phyloP scores from a whole-genome alignment of 2,113 vertebrate species.

The Malaclemys terrapin region DNA sequence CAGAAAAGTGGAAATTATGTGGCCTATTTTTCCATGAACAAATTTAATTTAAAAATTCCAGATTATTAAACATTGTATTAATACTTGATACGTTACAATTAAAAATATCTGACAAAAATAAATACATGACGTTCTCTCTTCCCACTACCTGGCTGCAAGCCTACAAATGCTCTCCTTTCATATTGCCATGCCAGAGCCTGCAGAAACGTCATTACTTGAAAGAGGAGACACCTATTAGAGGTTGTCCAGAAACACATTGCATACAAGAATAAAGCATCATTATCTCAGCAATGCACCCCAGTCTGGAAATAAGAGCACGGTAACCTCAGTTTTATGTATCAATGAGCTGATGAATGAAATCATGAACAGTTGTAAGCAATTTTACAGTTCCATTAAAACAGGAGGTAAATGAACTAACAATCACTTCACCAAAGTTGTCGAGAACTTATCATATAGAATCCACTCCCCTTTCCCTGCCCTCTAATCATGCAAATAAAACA shows the following conservation, averaged over 20 bases:
- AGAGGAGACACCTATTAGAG: not conserved
- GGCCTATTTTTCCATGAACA: too few relatives aligned
- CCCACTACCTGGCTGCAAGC: not conserved
- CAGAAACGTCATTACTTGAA: not conserved
- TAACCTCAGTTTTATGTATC: not conserved
- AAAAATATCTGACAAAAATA: not conserved
- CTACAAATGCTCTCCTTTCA: not conserved
- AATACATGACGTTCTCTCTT: not conserved
- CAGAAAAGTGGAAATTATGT: too few relatives aligned
- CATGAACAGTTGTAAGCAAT: not conserved
- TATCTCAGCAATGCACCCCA: not conserved
- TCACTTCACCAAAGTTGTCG: not conserved
- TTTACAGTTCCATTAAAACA: constrained; percentile 8
- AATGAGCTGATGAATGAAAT: not conserved
- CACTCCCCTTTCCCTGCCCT: not conserved
- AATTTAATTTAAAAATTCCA: too few relatives aligned
- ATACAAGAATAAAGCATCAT: not conserved
- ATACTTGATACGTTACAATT: not conserved
- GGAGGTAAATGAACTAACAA: constrained; percentile 12
- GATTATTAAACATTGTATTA: not conserved
- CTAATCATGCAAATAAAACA: not conserved
- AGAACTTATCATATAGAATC: constrained; percentile 9
- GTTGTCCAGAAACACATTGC: not conserved
- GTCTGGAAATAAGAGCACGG: not conserved
- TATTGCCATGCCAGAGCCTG: not conserved